phyloP scores from a whole-genome alignment of 2,113 vertebrate genomes.

The Ctenomys sociabilis region DNA sequence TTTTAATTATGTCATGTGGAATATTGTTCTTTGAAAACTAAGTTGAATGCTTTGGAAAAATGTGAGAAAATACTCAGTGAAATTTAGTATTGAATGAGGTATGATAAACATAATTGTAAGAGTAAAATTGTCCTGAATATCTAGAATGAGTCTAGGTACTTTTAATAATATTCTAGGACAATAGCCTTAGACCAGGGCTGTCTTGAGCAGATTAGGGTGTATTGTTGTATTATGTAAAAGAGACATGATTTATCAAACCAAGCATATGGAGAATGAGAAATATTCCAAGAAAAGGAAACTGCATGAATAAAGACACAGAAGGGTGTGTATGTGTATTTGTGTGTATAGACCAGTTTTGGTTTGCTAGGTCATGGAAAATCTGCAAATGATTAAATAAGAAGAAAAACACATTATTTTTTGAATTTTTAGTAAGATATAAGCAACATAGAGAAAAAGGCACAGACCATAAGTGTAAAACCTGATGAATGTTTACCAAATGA shows the following conservation, averaged over 20 bases:
- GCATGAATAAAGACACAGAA: not conserved
- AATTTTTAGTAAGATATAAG: not conserved
- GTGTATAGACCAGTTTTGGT: not conserved
- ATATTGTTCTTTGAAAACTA: not conserved
- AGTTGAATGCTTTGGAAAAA: not conserved
- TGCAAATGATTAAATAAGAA: not conserved
- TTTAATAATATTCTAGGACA: not conserved
- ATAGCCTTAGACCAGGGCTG: not conserved
- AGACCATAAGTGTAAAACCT: not conserved
- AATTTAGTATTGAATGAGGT: not conserved
- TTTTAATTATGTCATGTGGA: not conserved
- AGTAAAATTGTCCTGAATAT: not conserved
- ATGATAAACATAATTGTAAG: not conserved
- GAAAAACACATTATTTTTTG: not conserved
- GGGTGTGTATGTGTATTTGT: not conserved
- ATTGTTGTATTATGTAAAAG: not conserved
- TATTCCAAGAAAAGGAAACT: not conserved
- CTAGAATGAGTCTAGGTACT: not conserved
- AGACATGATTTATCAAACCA: not conserved
- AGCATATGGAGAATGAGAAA: not conserved
- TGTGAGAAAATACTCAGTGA: not conserved
- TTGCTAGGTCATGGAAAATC: not conserved
- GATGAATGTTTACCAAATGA: not conserved
- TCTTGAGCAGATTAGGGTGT: not conserved
- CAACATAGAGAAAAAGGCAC: not conserved